Conservation (phyloP, 2,888 invertebrate genomes). For the Ochropacha duplaris region DNA sequence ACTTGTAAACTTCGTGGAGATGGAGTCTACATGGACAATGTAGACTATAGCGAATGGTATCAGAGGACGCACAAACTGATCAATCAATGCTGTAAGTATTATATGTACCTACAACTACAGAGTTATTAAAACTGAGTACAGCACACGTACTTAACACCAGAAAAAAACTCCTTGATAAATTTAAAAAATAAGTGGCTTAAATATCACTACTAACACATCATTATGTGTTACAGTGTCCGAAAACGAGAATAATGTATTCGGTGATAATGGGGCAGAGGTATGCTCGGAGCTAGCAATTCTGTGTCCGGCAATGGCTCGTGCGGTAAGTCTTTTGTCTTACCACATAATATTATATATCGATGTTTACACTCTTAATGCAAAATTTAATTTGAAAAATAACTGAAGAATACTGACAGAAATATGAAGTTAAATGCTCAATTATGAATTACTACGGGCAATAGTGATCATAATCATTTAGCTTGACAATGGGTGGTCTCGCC, state of each 20-base stretch:
- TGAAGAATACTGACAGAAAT: no score
- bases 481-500: no score
- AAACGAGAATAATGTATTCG: conserved; percentile 63
- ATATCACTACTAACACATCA: neutral
- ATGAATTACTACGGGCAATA: no score
- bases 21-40: conserved; percentile 66
- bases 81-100: conserved; percentile 84
- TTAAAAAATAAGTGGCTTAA: no score
- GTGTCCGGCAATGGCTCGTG: conserved; percentile 57
- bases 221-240: conserved; percentile 56
- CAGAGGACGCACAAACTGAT: conserved; percentile 84
- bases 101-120: neutral
- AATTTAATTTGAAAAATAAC: no score
- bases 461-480: no score
- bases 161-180: no score
- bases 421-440: no score
- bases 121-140: neutral
- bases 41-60: conserved; percentile 84
- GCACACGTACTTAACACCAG: no score
- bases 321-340: conserved; percentile 42
- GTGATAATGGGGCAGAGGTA: conserved; percentile 62
- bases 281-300: conserved; percentile 60
- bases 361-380: no score
- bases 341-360: no score
- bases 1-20: conserved; percentile 53